phyloP scores from a whole-genome alignment of 2,888 invertebrate species.

The Thecophora atra region DNA sequence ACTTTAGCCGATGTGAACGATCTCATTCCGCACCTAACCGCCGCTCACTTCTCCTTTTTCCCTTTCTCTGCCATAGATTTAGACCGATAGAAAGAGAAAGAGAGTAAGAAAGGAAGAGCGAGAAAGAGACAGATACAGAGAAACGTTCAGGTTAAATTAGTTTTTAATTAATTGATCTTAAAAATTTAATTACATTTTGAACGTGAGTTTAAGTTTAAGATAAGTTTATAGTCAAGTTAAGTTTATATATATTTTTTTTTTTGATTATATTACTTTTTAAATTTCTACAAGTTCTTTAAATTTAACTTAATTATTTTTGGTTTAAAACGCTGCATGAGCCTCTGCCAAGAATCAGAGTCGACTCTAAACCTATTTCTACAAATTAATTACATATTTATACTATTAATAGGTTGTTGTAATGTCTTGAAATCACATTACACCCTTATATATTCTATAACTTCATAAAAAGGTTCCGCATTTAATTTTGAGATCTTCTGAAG shows the following conservation, averaged over 20 bases:
- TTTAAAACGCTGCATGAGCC: conserved; percentile 43
- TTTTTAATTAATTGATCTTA: not conserved
- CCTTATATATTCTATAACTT: not conserved
- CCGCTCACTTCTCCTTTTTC: conserved; percentile 28
- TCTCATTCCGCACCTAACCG: conserved; percentile 3
- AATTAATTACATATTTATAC: conserved; percentile 43
- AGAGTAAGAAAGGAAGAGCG: no score
- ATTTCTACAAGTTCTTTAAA: not conserved
- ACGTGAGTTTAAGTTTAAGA: not conserved
- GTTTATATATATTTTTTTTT: no score
- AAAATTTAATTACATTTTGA: not conserved
- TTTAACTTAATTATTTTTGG: conserved; percentile 35
- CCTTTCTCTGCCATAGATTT: not conserved
- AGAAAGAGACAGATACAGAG: not conserved
- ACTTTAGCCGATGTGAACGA: conserved; percentile 62
- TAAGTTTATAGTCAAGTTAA: no score
- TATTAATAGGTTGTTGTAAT: conserved; percentile 46
- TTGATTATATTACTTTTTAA: no score
- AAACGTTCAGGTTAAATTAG: conserved; percentile 1
- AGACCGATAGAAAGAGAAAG: no score
- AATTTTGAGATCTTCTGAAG: conserved; percentile 56
- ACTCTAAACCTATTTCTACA: conserved; percentile 7
- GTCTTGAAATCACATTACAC: not conserved
- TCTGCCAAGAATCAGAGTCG: not conserved
- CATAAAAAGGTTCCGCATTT: conserved; percentile 10